Percentiles rank a stretch among this genome's conserved stretches.
phyloP scores from a whole-genome alignment of 2,888 invertebrate species.

The Patella depressa region DNA sequence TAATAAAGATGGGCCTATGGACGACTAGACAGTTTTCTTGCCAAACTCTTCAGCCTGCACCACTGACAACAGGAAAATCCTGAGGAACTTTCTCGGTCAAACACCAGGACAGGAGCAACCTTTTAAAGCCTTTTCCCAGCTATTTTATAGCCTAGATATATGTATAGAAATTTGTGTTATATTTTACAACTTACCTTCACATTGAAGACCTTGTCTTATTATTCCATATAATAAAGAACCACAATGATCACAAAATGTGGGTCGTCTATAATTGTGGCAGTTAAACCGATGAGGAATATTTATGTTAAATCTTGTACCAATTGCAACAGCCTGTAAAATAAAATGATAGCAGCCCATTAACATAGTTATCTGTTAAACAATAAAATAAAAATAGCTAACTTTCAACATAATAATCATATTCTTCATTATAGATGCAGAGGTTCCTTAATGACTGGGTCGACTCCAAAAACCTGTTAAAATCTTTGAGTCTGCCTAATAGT shows the following conservation, averaged over 20 bases:
- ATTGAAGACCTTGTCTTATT: constrained; percentile 95
- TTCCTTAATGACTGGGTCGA: too few relatives aligned
- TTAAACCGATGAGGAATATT: constrained; percentile 95
- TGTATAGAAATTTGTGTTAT: too few relatives aligned
- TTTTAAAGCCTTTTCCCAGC: too few relatives aligned
- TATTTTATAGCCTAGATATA: too few relatives aligned
- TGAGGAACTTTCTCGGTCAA: too few relatives aligned
- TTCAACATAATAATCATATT: neutral
- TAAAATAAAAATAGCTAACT: neutral
- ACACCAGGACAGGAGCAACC: too few relatives aligned
- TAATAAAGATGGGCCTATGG: too few relatives aligned
- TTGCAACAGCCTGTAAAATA: constrained; percentile 46
- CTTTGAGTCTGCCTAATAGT: too few relatives aligned
- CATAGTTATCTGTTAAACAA: neutral
- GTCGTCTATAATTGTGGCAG: constrained; percentile 96
- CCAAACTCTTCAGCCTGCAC: too few relatives aligned
- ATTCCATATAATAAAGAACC: constrained; percentile 97
- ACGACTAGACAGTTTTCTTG: too few relatives aligned
- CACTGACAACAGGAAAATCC: too few relatives aligned
- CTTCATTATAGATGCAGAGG: constrained; percentile 9
- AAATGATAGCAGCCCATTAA: neutral
- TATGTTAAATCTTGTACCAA: constrained; percentile 86
- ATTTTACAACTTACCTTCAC: constrained; percentile 79
- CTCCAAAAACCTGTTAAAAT: too few relatives aligned
- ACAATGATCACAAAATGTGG: constrained; percentile 99